These are phyloP conservation scores for Oscheius sp. DNA, from an alignment of 2,888 invertebrate genomes.

Conservation along the genomic window DNA sequence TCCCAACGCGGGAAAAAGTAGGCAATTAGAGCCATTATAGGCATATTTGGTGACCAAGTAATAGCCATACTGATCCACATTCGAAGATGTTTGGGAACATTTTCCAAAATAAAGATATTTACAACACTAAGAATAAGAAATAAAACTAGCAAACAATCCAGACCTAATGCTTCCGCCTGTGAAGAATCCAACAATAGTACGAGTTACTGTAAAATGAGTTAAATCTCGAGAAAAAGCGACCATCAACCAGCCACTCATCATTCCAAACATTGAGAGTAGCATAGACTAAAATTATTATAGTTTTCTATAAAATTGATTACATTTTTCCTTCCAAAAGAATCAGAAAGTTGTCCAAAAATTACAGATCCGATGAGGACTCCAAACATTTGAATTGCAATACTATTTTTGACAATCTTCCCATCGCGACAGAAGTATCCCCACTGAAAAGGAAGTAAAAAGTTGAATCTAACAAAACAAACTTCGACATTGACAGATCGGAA, in stretches of 20 bases:
- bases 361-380: constrained; percentile 62
- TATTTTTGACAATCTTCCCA: constrained; percentile 47
- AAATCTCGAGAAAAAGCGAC: constrained; percentile 37
- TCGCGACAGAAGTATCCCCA: constrained; percentile 50
- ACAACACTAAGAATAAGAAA: constrained; percentile 40
- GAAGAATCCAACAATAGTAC: constrained; percentile 48
- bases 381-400: constrained; percentile 63
- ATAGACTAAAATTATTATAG: constrained; percentile 20
- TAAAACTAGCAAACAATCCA: background rate
- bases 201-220: constrained; percentile 39
- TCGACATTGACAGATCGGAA: constrained; percentile 56
- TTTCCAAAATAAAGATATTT: constrained; percentile 63
- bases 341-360: constrained; percentile 63
- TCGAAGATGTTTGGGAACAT: constrained; percentile 61
- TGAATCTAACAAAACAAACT: constrained; percentile 28
- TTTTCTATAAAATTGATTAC: background rate
- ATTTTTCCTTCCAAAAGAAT: constrained; percentile 55
- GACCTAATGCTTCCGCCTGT: constrained; percentile 48
- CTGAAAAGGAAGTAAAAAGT: constrained; percentile 30
- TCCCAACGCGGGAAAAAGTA: constrained; percentile 30
- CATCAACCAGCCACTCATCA: constrained; percentile 41
- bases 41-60: constrained; percentile 65
- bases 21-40: constrained; percentile 57
- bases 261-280: constrained; percentile 37
- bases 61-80: constrained; percentile 60